Conservation (phyloP, 1,140 invertebrate genomes). For the Drosophila varians region DNA sequence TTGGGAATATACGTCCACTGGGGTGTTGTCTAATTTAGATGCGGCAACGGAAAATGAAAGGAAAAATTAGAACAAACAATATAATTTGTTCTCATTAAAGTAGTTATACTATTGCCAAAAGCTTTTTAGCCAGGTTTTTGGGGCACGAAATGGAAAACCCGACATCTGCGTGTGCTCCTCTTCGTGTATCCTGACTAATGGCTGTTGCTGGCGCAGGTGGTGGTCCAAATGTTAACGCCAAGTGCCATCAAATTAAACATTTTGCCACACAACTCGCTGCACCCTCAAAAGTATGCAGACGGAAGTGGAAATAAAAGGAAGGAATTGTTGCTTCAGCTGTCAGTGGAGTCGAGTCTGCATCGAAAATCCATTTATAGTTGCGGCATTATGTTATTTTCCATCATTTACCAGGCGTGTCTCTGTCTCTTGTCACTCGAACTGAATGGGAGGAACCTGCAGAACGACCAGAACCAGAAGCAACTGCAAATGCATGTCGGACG, state of each 20-base stretch:
- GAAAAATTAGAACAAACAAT: too few relatives aligned
- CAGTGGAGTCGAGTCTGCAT: constrained; percentile 40
- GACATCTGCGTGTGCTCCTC: not conserved
- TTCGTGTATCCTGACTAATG: constrained; percentile 1
- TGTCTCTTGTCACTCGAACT: constrained; percentile 8
- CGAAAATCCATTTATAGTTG: constrained; percentile 54
- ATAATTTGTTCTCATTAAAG: too few relatives aligned
- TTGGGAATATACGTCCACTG: too few relatives aligned
- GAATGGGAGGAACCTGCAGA: not conserved
- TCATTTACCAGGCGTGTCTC: constrained; percentile 24
- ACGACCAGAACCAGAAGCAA: not conserved
- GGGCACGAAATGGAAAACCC: constrained; percentile 4
- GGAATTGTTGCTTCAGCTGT: constrained; percentile 38
- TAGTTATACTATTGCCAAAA: too few relatives aligned
- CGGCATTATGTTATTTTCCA: constrained; percentile 47
- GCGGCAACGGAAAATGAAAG: not conserved
- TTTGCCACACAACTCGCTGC: constrained; percentile 20
- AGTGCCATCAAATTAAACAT: constrained; percentile 63
- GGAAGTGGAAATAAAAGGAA: constrained; percentile 38
- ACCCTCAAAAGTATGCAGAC: constrained; percentile 53
- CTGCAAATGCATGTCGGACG: constrained; percentile 51
- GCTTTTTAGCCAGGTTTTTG: not conserved
- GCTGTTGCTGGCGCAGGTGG: constrained; percentile 41
- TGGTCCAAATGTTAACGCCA: constrained; percentile 63
- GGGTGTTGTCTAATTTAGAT: not conserved